Conservation (phyloP, 2,113 vertebrate species). For the Cyphomyrus discorhynchus region DNA sequence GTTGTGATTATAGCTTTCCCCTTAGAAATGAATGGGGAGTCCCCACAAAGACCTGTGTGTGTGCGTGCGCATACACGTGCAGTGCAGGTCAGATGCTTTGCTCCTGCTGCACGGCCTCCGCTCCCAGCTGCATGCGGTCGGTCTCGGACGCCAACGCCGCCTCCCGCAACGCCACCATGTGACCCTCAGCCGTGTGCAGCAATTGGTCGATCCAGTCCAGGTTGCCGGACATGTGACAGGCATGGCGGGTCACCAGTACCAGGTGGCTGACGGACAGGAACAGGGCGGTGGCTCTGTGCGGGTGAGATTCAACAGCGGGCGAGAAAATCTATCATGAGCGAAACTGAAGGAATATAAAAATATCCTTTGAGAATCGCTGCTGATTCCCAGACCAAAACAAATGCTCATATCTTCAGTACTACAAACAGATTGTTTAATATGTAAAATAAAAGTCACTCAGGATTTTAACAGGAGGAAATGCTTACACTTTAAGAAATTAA, state of each 20-base stretch:
- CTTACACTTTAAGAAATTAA: background rate
- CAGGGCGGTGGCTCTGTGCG: constrained; percentile 74
- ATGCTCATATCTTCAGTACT: background rate
- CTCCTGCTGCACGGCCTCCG: constrained; percentile 66
- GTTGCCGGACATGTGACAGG: constrained; percentile 80
- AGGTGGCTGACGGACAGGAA: constrained; percentile 86
- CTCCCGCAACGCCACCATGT: constrained; percentile 82
- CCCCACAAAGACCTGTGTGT: background rate
- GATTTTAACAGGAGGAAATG: background rate
- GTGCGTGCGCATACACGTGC: background rate
- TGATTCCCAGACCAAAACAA: background rate
- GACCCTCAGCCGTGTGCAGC: constrained; percentile 78
- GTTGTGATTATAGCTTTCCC: no score
- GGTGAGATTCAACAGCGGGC: background rate
- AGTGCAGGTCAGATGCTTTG: constrained; percentile 55
- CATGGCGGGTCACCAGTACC: constrained; percentile 87
- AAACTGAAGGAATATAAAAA: background rate
- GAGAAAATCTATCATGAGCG: background rate
- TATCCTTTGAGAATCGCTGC: background rate
- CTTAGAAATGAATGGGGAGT: no score
- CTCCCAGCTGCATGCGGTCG: constrained; percentile 55
- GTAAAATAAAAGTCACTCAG: background rate
- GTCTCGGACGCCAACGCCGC: constrained; percentile 80
- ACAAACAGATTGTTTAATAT: background rate
- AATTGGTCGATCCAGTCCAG: constrained; percentile 90